Evolutionary conservation across 2,113 vertebrate genomes (phyloP).

Genomic region (Nycticorax nycticorax): DNA sequence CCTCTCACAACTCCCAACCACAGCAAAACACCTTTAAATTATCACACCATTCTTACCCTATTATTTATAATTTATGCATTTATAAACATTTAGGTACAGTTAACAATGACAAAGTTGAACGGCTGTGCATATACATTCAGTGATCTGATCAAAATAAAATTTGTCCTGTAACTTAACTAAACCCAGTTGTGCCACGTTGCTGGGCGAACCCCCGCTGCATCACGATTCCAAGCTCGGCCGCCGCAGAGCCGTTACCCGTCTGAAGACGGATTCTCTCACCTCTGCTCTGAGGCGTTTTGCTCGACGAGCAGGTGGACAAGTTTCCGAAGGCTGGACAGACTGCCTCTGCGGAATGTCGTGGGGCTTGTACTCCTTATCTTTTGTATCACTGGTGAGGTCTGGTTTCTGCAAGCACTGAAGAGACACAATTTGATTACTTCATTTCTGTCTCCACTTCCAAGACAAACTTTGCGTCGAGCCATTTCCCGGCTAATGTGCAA

Average conservation of each 20-base stretch:
- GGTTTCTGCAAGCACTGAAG: conserved; percentile 86
- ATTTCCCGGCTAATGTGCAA: background rate
- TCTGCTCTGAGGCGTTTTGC: conserved; percentile 90
- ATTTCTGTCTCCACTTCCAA: background rate
- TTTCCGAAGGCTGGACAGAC: conserved; percentile 72
- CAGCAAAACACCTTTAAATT: accelerated
- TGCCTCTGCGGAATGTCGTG: conserved; percentile 85
- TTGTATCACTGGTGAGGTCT: conserved; percentile 71
- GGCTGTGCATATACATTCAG: background rate
- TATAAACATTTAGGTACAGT: accelerated
- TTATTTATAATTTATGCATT: accelerated
- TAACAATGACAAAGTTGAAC: background rate
- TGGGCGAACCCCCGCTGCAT: accelerated
- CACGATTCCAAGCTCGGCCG: accelerated
- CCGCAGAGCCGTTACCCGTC: accelerated
- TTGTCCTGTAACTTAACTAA: background rate
- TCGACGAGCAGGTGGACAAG: conserved; percentile 80
- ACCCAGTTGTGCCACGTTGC: background rate
- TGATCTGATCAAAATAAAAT: accelerated
- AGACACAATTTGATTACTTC: conserved; percentile 12
- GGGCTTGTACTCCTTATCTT: conserved; percentile 88
- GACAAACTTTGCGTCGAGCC: background rate
- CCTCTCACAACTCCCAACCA: background rate
- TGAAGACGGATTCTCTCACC: conserved; percentile 66
- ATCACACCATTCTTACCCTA: background rate